These are phyloP conservation scores for Saturnia pavonia DNA, from an alignment of 2,888 invertebrate species.

Conservation along the genomic window DNA sequence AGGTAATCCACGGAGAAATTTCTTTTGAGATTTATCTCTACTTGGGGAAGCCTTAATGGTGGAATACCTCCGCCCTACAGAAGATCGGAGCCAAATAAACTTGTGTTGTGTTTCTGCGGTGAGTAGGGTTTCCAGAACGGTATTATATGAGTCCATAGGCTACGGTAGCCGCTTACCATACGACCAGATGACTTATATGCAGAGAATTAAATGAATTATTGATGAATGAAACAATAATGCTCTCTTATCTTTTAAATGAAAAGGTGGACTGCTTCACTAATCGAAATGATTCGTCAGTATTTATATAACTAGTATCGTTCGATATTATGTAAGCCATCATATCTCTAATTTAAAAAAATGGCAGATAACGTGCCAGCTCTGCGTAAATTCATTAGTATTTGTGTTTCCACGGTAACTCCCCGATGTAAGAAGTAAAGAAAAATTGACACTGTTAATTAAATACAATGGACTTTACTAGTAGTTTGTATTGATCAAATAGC, in stretches of 20 bases:
- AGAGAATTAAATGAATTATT: background rate
- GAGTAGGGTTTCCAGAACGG: too few relatives aligned
- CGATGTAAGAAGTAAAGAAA: background rate
- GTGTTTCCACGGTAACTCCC: background rate
- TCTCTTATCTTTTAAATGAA: constrained; percentile 9
- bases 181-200: too few relatives aligned
- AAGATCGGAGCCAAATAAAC: too few relatives aligned
- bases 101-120: too few relatives aligned
- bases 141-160: too few relatives aligned
- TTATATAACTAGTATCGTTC: constrained; percentile 1
- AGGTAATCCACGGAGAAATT: too few relatives aligned
- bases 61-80: too few relatives aligned
- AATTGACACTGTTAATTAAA: background rate
- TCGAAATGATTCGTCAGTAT: background rate
- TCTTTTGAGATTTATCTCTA: too few relatives aligned
- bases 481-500: background rate
- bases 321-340: constrained; percentile 4
- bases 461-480: background rate
- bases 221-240: background rate
- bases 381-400: background rate
- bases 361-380: background rate
- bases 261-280: background rate
- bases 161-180: too few relatives aligned
- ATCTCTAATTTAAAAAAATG: background rate
- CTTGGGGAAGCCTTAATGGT: too few relatives aligned